These are phyloP conservation scores for Pseudomyrmex cubaensis DNA, from an alignment of 1,140 invertebrate species.

Conservation along the genomic window DNA sequence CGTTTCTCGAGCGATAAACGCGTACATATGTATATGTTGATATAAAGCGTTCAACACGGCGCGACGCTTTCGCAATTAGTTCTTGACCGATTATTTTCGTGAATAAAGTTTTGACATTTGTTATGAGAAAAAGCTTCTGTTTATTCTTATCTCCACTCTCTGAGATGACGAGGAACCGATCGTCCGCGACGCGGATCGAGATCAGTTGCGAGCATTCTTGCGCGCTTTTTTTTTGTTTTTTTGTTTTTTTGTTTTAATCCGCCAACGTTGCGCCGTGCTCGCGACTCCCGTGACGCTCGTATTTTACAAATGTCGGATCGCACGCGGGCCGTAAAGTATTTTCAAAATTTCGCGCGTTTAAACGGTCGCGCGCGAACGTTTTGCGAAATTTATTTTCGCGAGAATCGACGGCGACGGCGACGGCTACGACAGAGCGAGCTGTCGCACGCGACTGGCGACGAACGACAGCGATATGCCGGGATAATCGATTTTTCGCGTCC, in stretches of 20 bases:
- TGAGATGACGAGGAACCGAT: conserved; percentile 4
- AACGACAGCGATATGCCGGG: conserved; percentile 13
- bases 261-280: not conserved
- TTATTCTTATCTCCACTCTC: not conserved
- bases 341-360: conserved; percentile 62
- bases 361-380: conserved; percentile 49
- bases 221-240: not conserved
- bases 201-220: conserved; percentile 42
- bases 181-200: conserved; percentile 14
- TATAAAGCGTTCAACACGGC: conserved; percentile 44
- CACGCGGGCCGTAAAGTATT: conserved; percentile 68
- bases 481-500: conserved; percentile 60
- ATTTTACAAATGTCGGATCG: conserved; percentile 73
- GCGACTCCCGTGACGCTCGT: conserved; percentile 61
- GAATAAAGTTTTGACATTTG: not conserved
- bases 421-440: not conserved
- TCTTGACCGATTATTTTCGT: conserved; percentile 19
- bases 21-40: conserved; percentile 57
- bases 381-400: conserved; percentile 68
- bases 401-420: not conserved
- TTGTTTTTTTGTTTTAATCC: conserved; percentile 47
- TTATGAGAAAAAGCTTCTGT: not conserved
- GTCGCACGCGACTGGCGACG: conserved; percentile 29
- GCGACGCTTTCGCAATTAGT: conserved; percentile 50
- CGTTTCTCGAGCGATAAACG: conserved; percentile 53